Base-by-base conservation (phyloP, 2,113 vertebrate species). In the Bufo bufo region DNA sequence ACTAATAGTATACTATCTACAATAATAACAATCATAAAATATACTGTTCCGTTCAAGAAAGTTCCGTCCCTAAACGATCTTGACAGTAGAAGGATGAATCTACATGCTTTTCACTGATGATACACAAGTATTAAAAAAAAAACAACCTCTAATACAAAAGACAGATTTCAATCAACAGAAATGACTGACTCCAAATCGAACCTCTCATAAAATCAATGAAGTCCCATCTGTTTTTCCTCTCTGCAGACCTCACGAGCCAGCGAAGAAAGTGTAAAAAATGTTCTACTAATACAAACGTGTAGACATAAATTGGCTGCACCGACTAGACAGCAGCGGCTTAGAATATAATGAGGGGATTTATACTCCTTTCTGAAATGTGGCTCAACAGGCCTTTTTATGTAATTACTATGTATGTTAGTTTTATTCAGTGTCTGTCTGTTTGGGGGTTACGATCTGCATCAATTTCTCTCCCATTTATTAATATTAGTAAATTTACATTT, bases 261-360 rank as follows among this genome's bases (percentile, higher is more conserved):
- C 20, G 61, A 72, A 63, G 79, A 52, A 66, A 82, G 86, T 82
- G 65, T 63, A 59, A 77, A 75, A 87, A 82, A 10, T 82, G 33
- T 47, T 87, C 69, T 82, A 74, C 79, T 80, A 88, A 88, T 77
- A 84, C 80, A 54, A 23, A 16, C 49, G 74, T 84, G 81, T 78
- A 84, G 87, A 89, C 80, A 77, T 47, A 83, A 84, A 82, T 81
- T 83, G 82, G 80, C 87, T 84, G 45, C 59, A 17, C 81, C 23
- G 87, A 84, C 87, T 89, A 89, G 87, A 89, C 87, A 89, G 61
- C 87, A 61, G 79, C 43, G 66, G 81, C 81, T 88, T 88, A 78
- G 75, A 89, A 84, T 72, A 83, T 84, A 89, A 89, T 84, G 78
- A 89, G 82, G 43, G 72, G 81, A 84, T 84, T 89, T 89, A 84